Evolutionary conservation across 2,797 vertebrate species (phyloP).

Genomic region (Centropyge bicolor): DNA sequence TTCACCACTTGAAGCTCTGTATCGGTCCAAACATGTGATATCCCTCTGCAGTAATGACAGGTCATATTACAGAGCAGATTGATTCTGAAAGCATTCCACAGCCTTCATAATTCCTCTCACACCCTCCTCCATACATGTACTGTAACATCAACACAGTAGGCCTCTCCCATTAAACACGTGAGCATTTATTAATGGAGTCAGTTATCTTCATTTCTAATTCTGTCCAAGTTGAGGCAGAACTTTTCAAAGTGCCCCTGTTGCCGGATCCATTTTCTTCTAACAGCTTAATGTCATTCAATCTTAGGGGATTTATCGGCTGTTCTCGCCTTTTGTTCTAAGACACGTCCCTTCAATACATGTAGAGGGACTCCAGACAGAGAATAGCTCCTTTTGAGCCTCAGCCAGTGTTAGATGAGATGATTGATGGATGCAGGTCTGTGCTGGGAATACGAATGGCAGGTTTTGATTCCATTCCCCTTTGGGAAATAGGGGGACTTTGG

Average conservation of each 20-base stretch:
- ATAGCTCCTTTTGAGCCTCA: constrained; percentile 68
- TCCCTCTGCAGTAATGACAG: constrained; percentile 46
- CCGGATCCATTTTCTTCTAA: constrained; percentile 67
- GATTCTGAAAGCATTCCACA: constrained; percentile 42
- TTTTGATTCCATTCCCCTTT: constrained; percentile 75
- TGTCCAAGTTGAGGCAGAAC: constrained; percentile 51
- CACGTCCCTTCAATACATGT: constrained; percentile 72
- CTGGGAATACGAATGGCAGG: constrained; percentile 80
- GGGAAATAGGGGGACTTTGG: constrained; percentile 70
- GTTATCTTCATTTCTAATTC: constrained; percentile 51
- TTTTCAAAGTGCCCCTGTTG: constrained; percentile 70
- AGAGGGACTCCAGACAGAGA: constrained; percentile 65
- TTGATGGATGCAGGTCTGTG: constrained; percentile 82
- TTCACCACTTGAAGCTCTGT: constrained; percentile 14
- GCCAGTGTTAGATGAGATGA: constrained; percentile 74
- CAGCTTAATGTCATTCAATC: constrained; percentile 75
- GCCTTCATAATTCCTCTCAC: constrained; percentile 45
- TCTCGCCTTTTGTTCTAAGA: constrained; percentile 74
- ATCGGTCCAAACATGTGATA: constrained; percentile 43
- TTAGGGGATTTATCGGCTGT: constrained; percentile 74
- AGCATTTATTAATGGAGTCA: constrained; percentile 18
- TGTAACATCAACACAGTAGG: constrained; percentile 17
- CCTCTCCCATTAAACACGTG: constrained; percentile 24
- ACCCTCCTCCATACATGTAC: constrained; percentile 36
- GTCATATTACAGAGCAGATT: constrained; percentile 32